Conservation (phyloP, 2,888 invertebrate genomes). For the Xanthia icteritia region DNA sequence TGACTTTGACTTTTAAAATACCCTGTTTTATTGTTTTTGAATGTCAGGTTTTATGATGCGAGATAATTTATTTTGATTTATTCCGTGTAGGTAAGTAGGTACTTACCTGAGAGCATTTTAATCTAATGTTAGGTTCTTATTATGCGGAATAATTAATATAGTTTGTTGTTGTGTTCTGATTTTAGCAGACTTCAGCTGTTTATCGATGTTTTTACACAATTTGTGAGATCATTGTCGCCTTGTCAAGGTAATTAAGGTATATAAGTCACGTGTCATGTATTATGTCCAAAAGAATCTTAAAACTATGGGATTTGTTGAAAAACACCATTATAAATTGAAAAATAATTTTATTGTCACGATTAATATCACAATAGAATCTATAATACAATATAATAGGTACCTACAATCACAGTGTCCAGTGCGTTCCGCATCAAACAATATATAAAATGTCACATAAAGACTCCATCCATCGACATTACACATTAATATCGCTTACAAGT, state of each 20-base stretch:
- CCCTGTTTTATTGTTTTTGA: neutral
- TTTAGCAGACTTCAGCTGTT: neutral
- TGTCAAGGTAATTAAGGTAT: neutral
- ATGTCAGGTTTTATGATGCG: neutral
- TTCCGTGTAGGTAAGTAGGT: neutral
- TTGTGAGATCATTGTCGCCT: neutral
- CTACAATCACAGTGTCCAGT: constrained; percentile 79
- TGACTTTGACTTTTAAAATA: neutral
- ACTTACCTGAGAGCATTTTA: neutral
- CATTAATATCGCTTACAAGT: constrained; percentile 32
- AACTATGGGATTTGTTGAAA: constrained; percentile 6
- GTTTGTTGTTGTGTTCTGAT: neutral
- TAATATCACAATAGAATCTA: constrained; percentile 72
- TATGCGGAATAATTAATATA: neutral
- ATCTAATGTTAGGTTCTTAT: neutral
- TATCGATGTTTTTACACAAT: neutral
- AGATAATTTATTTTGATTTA: constrained; percentile 20
- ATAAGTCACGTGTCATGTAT: neutral
- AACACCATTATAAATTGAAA: constrained; percentile 52
- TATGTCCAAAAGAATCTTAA: neutral
- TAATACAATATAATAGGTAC: constrained; percentile 65
- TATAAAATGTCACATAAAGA: constrained; percentile 44
- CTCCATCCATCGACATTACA: constrained; percentile 55
- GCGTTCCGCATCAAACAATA: constrained; percentile 71
- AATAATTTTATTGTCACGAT: constrained; percentile 74